A percentile compares a stretch with the other conserved stretches of the same genome.
These are phyloP conservation scores for Ferdinandea cuprea DNA, from an alignment of 2,888 invertebrate genomes.

Conservation along the genomic window DNA sequence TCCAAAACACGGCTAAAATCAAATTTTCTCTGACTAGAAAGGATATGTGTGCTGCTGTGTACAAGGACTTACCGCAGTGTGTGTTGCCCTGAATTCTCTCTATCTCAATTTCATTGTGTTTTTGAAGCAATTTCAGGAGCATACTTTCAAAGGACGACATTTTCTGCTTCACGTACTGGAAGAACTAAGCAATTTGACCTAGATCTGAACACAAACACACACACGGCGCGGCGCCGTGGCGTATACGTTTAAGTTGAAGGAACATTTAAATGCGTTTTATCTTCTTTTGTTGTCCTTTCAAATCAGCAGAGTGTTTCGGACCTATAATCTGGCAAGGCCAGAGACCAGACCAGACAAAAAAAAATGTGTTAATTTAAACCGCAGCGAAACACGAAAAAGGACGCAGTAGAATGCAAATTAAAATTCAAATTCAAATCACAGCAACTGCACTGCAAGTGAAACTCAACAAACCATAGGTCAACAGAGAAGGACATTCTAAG, in stretches of 20 bases:
- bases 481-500: conserved; percentile 11
- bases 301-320: conserved; percentile 3
- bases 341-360: conserved; percentile 36
- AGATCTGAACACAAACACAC: conserved; percentile 20
- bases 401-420: conserved; percentile 35
- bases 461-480: conserved; percentile 29
- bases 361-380: conserved; percentile 52
- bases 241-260: background rate
- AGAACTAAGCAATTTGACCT: conserved; percentile 62
- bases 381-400: conserved; percentile 51
- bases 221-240: too few relatives aligned
- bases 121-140: conserved; percentile 28
- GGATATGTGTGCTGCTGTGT: conserved; percentile 4
- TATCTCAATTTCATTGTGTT: conserved; percentile 23
- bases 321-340: conserved; percentile 41
- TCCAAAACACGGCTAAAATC: conserved; percentile 44
- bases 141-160: conserved; percentile 54
- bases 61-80: conserved; percentile 40
- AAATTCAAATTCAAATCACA: conserved; percentile 15
- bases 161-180: conserved; percentile 55
- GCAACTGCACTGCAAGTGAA: background rate
- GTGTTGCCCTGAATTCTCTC: conserved; percentile 17
- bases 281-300: conserved; percentile 28
- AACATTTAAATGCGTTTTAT: conserved; percentile 57
- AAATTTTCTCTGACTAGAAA: conserved; percentile 23